Percentiles rank a stretch among this genome's conserved stretches.
phyloP scores from a whole-genome alignment of 1,140 invertebrate genomes.

The Brachionus asplanchnoidis region DNA sequence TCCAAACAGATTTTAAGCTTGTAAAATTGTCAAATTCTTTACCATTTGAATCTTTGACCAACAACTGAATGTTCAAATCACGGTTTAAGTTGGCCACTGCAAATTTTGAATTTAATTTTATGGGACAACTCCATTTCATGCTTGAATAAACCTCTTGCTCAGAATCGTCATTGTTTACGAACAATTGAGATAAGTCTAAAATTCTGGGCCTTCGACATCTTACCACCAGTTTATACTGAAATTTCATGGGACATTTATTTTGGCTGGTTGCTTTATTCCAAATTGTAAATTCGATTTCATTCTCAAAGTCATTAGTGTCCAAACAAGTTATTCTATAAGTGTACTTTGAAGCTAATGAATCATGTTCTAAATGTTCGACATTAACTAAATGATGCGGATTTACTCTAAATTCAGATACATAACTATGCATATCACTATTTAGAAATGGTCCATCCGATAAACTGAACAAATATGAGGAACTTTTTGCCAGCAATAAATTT shows the following conservation, averaged over 20 bases:
- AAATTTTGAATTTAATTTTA: background rate
- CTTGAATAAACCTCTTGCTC: background rate
- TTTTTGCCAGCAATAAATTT: background rate
- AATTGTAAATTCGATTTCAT: background rate
- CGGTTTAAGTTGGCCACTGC: background rate
- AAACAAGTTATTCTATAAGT: background rate
- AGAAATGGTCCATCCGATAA: conserved; percentile 8
- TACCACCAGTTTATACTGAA: background rate
- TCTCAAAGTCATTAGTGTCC: background rate
- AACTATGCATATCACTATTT: background rate
- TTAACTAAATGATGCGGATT: background rate
- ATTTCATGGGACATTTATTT: conserved; percentile 26
- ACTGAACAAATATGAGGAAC: background rate
- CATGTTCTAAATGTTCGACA: background rate
- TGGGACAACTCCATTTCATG: conserved; percentile 2
- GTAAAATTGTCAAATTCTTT: conserved; percentile 12
- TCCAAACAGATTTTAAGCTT: conserved; percentile 2
- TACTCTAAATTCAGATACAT: background rate
- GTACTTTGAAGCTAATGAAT: background rate
- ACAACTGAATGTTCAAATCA: background rate
- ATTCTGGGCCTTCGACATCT: background rate
- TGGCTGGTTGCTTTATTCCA: background rate
- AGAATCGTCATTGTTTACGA: background rate
- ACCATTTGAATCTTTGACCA: background rate
- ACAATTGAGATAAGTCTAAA: background rate